Base-by-base conservation (phyloP, 30 jellyfish, hydroid and myxozoan genomes). In the Sanderia malayensis region DNA sequence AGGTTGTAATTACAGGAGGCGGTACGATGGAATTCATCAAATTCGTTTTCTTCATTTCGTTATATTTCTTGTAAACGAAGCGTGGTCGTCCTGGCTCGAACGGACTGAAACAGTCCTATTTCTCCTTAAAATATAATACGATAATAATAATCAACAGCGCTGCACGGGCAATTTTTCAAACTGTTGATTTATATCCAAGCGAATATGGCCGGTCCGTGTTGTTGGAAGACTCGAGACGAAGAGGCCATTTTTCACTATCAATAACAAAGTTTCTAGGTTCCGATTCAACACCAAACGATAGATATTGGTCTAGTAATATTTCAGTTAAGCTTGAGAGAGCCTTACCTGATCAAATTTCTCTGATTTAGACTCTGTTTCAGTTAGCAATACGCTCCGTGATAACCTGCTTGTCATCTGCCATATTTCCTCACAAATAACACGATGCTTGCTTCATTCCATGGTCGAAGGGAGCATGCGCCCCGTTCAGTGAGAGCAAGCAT, bases 341-440 rank as follows among this genome's bases (percentile, higher is more conserved):
- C n/a, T n/a, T n/a, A n/a, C n/a, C n/a, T 37, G 52, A 37, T 37
- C 10, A 37, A 13, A 37, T 4, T 13, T 6, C 52, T 37, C 52
- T 37, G 6, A 37, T 13, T 13, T 37, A 37, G 52, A 13, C 52
- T 37, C 15, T 49, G 27, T 49, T 49, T 62, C 74, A 62, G 23
- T 62, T 62, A 17, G 74, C 22, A 62, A 18, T 18, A 29, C 57
- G n/a, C 11, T 62, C 52, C 28, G 62, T 62, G 52, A 27, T 21
- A 49, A 49, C 78, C 46, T 64, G 44, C 27, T 21, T 30, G 3
- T 76, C 87, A 46, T 76, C 87, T 76, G 87, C 87, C 87, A 76
- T 76, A 61, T 73, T 76, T 76, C 87, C 87, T 63, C 87, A 76
- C 87, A 80, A 62, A 62, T 47, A 76, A 76, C 87, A 76, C 87